phyloP scores from a whole-genome alignment of 2,888 invertebrate genomes.

The Chrysotoxum bicinctum region DNA sequence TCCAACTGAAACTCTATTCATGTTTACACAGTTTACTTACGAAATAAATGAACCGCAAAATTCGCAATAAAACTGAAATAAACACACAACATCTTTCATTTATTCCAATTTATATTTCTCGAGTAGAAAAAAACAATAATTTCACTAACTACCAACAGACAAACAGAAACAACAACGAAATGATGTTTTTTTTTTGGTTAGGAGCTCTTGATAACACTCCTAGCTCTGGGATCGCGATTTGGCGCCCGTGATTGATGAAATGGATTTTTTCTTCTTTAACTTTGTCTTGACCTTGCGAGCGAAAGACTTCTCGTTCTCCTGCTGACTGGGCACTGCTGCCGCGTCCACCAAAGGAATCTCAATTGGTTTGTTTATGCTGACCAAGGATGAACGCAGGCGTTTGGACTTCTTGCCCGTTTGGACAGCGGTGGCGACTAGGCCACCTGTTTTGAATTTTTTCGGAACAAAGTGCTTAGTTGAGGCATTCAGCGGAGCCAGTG shows the following conservation, averaged over 20 bases:
- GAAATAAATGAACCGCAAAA: not conserved
- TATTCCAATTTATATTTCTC: conserved; percentile 49
- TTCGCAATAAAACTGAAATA: not conserved
- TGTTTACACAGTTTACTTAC: conserved; percentile 11
- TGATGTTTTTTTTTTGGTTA: not conserved
- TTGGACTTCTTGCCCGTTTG: conserved; percentile 74
- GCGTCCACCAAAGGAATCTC: conserved; percentile 23
- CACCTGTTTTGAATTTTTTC: conserved; percentile 84
- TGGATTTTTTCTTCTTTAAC: conserved; percentile 76
- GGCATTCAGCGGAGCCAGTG: conserved; percentile 53
- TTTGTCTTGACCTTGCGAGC: conserved; percentile 79
- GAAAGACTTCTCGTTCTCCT: conserved; percentile 82
- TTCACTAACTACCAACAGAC: conserved; percentile 52
- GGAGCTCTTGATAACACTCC: conserved; percentile 2
- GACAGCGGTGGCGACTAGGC: conserved; percentile 84
- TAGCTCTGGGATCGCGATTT: conserved; percentile 31
- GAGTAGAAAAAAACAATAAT: conserved; percentile 56
- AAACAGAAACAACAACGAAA: conserved; percentile 22
- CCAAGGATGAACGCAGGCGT: conserved; percentile 45
- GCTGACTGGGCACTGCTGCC: conserved; percentile 73
- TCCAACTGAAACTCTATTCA: conserved; percentile 18
- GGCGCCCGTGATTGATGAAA: conserved; percentile 39
- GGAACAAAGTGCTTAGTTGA: conserved; percentile 45
- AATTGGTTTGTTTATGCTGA: conserved; percentile 28
- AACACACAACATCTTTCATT: not conserved